A percentile compares a stretch with the other conserved stretches of the same genome.
These are phyloP conservation scores for Seira musarum DNA, from an alignment of 2,888 invertebrate species.

Conservation along the genomic window DNA sequence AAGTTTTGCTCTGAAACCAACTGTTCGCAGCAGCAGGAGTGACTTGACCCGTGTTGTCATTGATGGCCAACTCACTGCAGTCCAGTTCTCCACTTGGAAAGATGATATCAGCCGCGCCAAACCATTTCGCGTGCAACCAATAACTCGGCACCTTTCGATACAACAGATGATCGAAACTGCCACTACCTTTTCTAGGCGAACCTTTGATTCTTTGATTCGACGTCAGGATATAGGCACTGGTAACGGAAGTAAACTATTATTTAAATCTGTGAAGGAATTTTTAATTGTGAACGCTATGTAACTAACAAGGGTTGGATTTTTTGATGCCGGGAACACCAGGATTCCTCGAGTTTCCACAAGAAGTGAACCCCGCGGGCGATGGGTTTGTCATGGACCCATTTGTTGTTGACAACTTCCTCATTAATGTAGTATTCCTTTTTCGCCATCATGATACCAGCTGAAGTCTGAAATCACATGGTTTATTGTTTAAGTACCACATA, in stretches of 20 bases:
- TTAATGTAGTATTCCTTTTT: neutral
- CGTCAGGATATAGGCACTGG: neutral
- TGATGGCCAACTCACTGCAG: neutral
- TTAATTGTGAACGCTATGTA: neutral
- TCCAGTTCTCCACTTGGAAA: neutral
- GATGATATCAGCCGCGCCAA: conserved; percentile 28
- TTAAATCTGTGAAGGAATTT: too few relatives aligned
- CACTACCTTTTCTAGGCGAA: neutral
- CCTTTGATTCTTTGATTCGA: neutral
- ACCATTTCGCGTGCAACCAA: conserved; percentile 24
- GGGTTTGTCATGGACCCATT: neutral
- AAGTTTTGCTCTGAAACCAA: neutral
- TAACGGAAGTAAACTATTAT: neutral
- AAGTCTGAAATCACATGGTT: neutral
- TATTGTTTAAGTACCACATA: neutral
- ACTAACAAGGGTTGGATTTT: conserved; percentile 23
- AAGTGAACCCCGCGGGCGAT: conserved; percentile 24
- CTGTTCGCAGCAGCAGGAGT: neutral
- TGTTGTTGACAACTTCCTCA: neutral
- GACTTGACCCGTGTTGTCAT: neutral
- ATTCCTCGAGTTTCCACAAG: conserved; percentile 25
- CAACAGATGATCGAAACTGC: neutral
- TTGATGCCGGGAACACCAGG: conserved; percentile 29
- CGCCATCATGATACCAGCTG: conserved; percentile 8
- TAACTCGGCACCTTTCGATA: conserved; percentile 11